Evolutionary conservation across 2,888 invertebrate species (phyloP), one percentile per base, ranked within the genome.

Genomic region (Eulithis prunata): DNA sequence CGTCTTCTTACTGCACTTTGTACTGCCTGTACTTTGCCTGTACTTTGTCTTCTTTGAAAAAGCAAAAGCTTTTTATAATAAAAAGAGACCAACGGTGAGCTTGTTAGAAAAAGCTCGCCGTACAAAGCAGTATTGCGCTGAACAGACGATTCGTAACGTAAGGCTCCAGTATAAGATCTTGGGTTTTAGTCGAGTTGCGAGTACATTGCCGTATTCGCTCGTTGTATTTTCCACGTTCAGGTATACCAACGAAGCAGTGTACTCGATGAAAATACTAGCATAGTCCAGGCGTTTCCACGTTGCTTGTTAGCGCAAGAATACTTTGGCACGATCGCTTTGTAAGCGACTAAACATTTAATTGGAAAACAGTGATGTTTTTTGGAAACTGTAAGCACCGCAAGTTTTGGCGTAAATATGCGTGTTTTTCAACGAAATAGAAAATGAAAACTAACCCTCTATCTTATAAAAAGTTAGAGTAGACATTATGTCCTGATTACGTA

Each of bases 321-420:
- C 45, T 45, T n/a, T 11, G 45, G 45, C 47, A 14, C 47, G 47
- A 47, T 14, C 47, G 7, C 47, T 47, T 45, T 45, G 45, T 45
- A 47, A 47, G 47, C 13, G 14, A 47, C 47, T 47, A 8, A 14
- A 12, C 12, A 45, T 12, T 45, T 45, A 46, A 13, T 13, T 46
- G n/a, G 46, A 14, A 14, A 47, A n/a, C n/a, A n/a, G n/a, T n/a
- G n/a, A n/a, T n/a, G n/a, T n/a, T 21, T 21, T 21, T 13, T 47
- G 13, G 14, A 14, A 21, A 47, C 0, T 10, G 47, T 21, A 21
- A 47, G 47, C 14, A 8, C 14, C 14, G 13, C 2, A 10, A 8
- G 10, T 8, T 13, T 10, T 47, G 21, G n/a, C 7, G 6, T 47
- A 2, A 47, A 47, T 21, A 21, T 21, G 21, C 47, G 21, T 7